These are phyloP conservation scores for Helicoverpa assulta DNA, from an alignment of 2,888 invertebrate genomes.

Conservation along the genomic window DNA sequence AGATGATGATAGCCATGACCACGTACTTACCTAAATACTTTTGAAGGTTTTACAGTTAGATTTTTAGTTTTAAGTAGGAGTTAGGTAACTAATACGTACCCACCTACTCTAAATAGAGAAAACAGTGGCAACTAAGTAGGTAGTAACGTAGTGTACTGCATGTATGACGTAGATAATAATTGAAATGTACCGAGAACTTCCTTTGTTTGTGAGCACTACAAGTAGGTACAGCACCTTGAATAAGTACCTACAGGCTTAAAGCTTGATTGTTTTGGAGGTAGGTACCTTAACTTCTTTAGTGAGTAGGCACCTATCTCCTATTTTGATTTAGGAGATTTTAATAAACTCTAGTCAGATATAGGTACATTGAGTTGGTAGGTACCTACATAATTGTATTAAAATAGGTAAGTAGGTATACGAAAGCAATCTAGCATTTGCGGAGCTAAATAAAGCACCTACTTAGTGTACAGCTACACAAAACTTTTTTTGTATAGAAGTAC, in stretches of 20 bases:
- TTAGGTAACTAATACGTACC: too few relatives aligned
- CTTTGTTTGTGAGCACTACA: conserved; percentile 30
- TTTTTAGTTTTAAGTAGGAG: not conserved
- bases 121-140: not conserved
- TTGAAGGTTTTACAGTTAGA: not conserved
- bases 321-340: too few relatives aligned
- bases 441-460: too few relatives aligned
- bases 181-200: conserved; percentile 20
- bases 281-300: not conserved
- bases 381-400: too few relatives aligned
- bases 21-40: too few relatives aligned
- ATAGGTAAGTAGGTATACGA: too few relatives aligned
- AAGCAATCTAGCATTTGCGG: too few relatives aligned
- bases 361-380: too few relatives aligned
- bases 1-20: not conserved
- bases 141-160: not conserved
- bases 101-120: not conserved
- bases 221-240: not conserved
- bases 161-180: conserved; percentile 28
- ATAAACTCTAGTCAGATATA: too few relatives aligned
- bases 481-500: too few relatives aligned
- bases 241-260: not conserved
- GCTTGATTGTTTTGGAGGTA: not conserved
- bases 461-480: too few relatives aligned
- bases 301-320: too few relatives aligned